Evolutionary conservation across 1,140 invertebrate genomes (phyloP).

Genomic region (Pemphigus obesinymphae): DNA sequence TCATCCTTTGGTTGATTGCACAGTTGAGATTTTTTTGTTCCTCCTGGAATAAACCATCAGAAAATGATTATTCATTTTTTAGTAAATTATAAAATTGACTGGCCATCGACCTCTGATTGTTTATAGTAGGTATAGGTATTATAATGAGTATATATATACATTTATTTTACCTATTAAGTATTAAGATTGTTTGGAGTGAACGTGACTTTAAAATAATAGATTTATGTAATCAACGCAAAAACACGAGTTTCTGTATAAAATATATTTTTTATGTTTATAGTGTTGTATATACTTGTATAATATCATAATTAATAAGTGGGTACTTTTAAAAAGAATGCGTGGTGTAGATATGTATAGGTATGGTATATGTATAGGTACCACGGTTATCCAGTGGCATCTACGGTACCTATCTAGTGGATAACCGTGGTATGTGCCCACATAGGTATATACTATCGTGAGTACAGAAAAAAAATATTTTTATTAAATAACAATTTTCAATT

Average conservation of each 20-base stretch:
- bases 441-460: too few species aligned
- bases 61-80: slow-evolving; percentile 23
- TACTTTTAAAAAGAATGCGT: background rate
- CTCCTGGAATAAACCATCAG: background rate
- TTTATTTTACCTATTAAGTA: background rate
- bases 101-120: slow-evolving; percentile 13
- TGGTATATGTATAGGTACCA: too few species aligned
- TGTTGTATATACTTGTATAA: too few species aligned
- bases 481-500: too few species aligned
- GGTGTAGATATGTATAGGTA: too few species aligned
- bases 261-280: background rate
- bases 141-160: too few species aligned
- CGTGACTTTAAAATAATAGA: slow-evolving; percentile 4
- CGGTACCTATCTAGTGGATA: too few species aligned
- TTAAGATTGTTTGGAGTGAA: background rate
- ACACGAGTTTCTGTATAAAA: background rate
- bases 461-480: too few species aligned
- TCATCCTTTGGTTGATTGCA: slow-evolving; percentile 17
- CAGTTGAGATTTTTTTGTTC: background rate
- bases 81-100: background rate
- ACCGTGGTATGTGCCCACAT: too few species aligned
- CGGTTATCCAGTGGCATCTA: too few species aligned
- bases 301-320: background rate
- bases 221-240: background rate
- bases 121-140: background rate